phyloP scores from a whole-genome alignment of 2,797 vertebrate species.

The Tenualosa ilisha region DNA sequence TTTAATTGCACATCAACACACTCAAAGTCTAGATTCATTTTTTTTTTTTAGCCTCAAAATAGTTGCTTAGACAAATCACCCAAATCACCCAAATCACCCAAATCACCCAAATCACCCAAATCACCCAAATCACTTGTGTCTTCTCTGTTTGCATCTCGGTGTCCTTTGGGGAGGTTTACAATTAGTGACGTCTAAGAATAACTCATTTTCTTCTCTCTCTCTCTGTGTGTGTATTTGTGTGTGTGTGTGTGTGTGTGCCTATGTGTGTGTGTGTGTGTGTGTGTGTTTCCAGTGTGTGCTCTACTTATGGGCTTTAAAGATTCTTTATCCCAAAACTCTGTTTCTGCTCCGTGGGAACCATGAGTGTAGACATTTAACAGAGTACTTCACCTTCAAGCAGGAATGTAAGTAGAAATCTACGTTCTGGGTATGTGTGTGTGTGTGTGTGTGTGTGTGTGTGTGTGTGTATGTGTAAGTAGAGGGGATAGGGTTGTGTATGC shows the following conservation, averaged over 20 bases:
- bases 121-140: neutral
- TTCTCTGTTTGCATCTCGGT: neutral
- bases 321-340: constrained; percentile 84
- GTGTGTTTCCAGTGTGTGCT: constrained; percentile 71
- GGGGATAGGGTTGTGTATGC: too few species aligned
- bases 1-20: neutral
- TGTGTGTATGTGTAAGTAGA: too few species aligned
- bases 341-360: constrained; percentile 84
- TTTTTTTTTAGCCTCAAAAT: too few species aligned
- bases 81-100: too few species aligned
- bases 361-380: constrained; percentile 86
- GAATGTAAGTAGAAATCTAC: constrained; percentile 75
- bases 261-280: neutral
- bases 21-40: neutral
- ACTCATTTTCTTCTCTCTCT: constrained; percentile 27
- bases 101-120: too few species aligned
- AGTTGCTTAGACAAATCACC: too few species aligned
- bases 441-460: constrained; percentile 34
- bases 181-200: constrained; percentile 35
- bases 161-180: constrained; percentile 12
- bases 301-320: constrained; percentile 84
- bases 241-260: neutral
- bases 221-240: neutral
- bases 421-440: constrained; percentile 31
- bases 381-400: constrained; percentile 88